phyloP scores from a whole-genome alignment of 2,888 invertebrate genomes.

The Lycia hirtaria region DNA sequence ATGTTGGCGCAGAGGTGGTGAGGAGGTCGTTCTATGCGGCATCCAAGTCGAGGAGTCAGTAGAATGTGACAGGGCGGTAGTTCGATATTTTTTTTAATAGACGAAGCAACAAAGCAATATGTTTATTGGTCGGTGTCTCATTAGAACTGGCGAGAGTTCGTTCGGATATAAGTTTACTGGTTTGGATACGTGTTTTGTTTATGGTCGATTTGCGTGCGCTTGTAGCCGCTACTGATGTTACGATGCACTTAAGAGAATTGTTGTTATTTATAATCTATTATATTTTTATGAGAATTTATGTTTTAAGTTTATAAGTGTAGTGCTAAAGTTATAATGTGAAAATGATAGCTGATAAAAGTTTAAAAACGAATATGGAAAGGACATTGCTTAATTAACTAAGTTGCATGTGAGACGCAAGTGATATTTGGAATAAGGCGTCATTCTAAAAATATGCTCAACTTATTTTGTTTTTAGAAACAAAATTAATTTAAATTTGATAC shows the following conservation, averaged over 20 bases:
- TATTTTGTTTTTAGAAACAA: too few species aligned
- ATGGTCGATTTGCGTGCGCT: conserved; percentile 17
- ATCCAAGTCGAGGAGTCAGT: conserved; percentile 61
- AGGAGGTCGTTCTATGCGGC: conserved; percentile 68
- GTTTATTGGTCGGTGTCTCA: conserved; percentile 59
- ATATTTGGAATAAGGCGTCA: too few species aligned
- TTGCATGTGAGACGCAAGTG: too few species aligned
- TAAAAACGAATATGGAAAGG: too few species aligned
- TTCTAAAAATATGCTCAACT: too few species aligned
- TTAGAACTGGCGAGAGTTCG: conserved; percentile 48
- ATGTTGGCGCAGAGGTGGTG: conserved; percentile 48
- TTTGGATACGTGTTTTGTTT: conserved; percentile 18
- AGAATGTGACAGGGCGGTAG: conserved; percentile 61
- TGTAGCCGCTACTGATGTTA: conserved; percentile 10
- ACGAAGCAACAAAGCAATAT: conserved; percentile 55
- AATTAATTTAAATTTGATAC: too few species aligned
- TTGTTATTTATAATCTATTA: not conserved
- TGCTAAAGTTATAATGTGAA: too few species aligned
- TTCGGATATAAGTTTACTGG: conserved; percentile 34
- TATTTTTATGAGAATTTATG: not conserved
- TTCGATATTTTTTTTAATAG: conserved; percentile 61
- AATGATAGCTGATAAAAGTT: too few species aligned
- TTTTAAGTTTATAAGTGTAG: too few species aligned
- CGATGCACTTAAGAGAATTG: conserved; percentile 5
- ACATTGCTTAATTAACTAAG: too few species aligned